Percentiles rank a stretch among this genome's conserved stretches.
These are phyloP conservation scores for Trachythela sp. DNA, from an alignment of 64 coral and sea anemone genomes.

Conservation along the genomic window DNA sequence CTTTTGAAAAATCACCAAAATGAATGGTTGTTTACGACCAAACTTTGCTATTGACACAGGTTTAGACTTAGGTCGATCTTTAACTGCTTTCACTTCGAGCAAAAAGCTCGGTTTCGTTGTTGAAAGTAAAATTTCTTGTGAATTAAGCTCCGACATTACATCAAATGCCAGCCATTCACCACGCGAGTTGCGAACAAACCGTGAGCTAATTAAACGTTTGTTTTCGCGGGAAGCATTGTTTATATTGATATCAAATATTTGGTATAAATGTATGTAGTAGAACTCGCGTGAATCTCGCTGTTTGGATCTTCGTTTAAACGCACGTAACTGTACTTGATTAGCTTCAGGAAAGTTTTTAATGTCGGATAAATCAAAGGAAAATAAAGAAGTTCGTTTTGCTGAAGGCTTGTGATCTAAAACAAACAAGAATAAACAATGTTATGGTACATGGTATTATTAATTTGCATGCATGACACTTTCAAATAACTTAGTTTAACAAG, in stretches of 20 bases:
- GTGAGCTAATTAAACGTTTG: background rate
- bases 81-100: background rate
- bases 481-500: no score
- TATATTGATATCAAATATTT: background rate
- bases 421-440: background rate
- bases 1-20: background rate
- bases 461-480: background rate
- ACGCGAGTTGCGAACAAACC: background rate
- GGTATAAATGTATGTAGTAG: background rate
- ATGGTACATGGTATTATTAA: background rate
- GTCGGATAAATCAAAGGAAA: background rate
- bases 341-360: background rate
- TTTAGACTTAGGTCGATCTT: background rate
- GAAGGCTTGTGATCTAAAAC: background rate
- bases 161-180: slow-evolving; percentile 5
- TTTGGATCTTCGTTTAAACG: background rate
- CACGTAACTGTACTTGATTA: background rate
- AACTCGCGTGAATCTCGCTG: background rate
- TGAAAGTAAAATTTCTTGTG: background rate
- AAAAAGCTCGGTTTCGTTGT: background rate
- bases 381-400: background rate
- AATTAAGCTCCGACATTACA: background rate
- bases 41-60: background rate
- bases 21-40: background rate
- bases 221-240: background rate